phyloP scores from a whole-genome alignment of 2,888 invertebrate species.

The Antheraea yamamai region DNA sequence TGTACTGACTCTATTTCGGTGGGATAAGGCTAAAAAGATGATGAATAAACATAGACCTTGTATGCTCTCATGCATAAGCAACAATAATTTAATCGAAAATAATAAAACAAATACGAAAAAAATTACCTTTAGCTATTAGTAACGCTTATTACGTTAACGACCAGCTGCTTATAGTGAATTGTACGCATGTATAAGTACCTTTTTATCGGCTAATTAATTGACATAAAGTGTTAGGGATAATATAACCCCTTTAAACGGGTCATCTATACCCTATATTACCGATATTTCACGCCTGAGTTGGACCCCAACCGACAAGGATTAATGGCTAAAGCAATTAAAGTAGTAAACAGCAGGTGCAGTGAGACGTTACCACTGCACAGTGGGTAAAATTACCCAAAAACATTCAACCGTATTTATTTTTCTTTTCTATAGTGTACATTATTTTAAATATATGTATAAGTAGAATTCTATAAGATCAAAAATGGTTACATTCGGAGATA shows the following conservation, averaged over 20 bases:
- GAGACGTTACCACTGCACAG: conserved; percentile 36
- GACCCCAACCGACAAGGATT: conserved; percentile 65
- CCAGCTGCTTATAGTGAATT: background rate
- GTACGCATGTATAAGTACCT: background rate
- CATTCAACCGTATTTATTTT: too few species aligned
- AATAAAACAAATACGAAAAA: background rate
- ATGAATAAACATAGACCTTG: too few species aligned
- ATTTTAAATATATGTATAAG: too few species aligned
- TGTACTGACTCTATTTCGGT: too few species aligned
- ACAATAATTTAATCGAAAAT: background rate
- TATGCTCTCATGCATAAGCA: background rate
- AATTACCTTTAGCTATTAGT: background rate
- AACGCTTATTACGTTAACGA: background rate
- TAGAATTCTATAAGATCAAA: too few species aligned
- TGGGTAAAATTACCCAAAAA: too few species aligned
- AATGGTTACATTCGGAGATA: too few species aligned
- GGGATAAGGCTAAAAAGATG: too few species aligned
- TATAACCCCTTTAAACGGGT: conserved; percentile 10
- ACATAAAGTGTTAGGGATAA: conserved; percentile 2
- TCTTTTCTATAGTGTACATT: too few species aligned
- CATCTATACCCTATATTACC: conserved; percentile 40
- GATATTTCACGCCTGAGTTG: conserved; percentile 55
- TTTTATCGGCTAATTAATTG: conserved; percentile 3
- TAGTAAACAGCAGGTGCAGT: conserved; percentile 75
- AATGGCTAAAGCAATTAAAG: conserved; percentile 76